These are phyloP conservation scores for Orthosia cruda DNA, from an alignment of 2,888 invertebrate species.

Conservation along the genomic window DNA sequence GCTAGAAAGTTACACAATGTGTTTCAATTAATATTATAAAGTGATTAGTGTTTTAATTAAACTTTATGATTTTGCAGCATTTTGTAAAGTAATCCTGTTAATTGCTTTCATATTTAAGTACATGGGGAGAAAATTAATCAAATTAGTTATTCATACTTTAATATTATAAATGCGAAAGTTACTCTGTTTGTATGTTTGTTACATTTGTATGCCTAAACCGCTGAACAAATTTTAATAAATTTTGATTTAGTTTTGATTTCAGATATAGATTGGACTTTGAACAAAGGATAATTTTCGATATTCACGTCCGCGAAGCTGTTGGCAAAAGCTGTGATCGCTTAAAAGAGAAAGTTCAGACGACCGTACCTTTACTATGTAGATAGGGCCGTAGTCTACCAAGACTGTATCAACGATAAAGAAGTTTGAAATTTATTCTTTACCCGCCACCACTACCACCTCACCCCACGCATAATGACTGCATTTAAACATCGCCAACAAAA, in stretches of 20 bases:
- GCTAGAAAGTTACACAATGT: slow-evolving; percentile 31
- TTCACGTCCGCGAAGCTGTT: too few species aligned
- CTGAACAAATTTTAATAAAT: too few species aligned
- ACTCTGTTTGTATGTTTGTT: too few species aligned
- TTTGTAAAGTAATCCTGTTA: slow-evolving; percentile 20
- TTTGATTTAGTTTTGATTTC: too few species aligned
- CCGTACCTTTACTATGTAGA: too few species aligned
- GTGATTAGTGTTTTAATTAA: slow-evolving; percentile 46
- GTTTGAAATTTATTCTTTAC: background rate
- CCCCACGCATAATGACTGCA: slow-evolving; percentile 57
- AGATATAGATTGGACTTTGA: too few species aligned
- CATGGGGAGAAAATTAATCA: slow-evolving; percentile 24
- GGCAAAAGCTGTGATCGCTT: too few species aligned
- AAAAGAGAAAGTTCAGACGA: too few species aligned
- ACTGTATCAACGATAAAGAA: background rate
- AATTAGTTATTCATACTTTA: background rate
- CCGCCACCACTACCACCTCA: slow-evolving; percentile 27
- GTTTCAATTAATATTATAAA: slow-evolving; percentile 36
- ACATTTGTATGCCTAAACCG: too few species aligned
- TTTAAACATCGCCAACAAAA: slow-evolving; percentile 64
- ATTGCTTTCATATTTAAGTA: slow-evolving; percentile 4
- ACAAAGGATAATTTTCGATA: too few species aligned
- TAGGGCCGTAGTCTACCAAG: too few species aligned
- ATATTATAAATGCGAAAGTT: too few species aligned
- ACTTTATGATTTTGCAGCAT: slow-evolving; percentile 15